Evolutionary conservation across 2,888 invertebrate genomes (phyloP), one percentile per base, ranked within the genome.

Genomic region (Epinotia ramella): DNA sequence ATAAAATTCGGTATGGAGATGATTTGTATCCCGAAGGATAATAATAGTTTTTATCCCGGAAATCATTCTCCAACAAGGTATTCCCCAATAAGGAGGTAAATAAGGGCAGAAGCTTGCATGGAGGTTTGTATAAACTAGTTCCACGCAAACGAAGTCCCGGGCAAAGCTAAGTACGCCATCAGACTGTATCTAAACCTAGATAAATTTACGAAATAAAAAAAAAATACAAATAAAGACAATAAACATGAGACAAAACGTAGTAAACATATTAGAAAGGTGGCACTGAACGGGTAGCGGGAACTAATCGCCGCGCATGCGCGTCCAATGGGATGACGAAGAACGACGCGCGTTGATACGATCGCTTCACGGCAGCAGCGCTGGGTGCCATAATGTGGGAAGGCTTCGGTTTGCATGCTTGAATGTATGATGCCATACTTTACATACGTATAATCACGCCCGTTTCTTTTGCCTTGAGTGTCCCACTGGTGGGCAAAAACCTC

Each of bases 371-470:
- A 69, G 69, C 69, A 69, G 59, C 59, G 46, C n/a, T 60, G 69
- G 69, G 69, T 69, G 69, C 44, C 59, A 59, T 69, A 69, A 69
- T 69, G 59, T 69, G 60, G 59, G 69, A 69, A 60, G 68, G 57
- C 68, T 46, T 44, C 18, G 24, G 24, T 28, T n/a, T 44, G 44
- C 44, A 44, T 63, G 44, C 24, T 68, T 59, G 20, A 56, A 16
- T 11, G 28, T 12, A 33, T 56, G 40, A 33, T 56, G 40, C n/a
- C 63, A 40, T 63, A 63, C 18, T n/a, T 63, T 12, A 53, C 2
- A 53, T 53, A n/a, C 9, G 40, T 40, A 40, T 40, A 40, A 40
- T 9, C 40, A 40, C 9, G 40, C 40, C 40, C 40, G 40, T 40
- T 40, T 40, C 9, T 9, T 9, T 7, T 2, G 24, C 24, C 24